Percentiles rank a stretch among this genome's conserved stretches.
Evolutionary conservation across 2,113 vertebrate species (phyloP).

Genomic region (Passer domesticus): DNA sequence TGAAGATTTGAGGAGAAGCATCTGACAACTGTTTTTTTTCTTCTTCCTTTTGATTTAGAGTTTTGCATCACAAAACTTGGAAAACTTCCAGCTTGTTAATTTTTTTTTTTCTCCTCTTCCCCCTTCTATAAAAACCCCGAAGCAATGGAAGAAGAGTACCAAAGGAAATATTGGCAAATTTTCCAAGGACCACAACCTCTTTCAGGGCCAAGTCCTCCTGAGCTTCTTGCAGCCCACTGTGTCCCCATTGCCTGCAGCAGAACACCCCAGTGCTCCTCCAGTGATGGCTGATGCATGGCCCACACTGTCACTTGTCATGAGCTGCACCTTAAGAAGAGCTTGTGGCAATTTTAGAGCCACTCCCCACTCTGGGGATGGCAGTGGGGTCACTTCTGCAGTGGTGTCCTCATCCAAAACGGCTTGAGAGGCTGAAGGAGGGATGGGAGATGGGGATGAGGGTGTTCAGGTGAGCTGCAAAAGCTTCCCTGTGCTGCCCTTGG

Average conservation of each 20-base stretch:
- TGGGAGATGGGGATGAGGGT: neutral
- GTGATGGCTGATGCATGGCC: neutral
- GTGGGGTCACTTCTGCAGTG: accelerated
- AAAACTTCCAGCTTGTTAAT: slow-evolving; percentile 22
- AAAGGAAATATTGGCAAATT: neutral
- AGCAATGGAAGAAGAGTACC: neutral
- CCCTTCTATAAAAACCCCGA: neutral
- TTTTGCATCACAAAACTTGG: slow-evolving; percentile 20
- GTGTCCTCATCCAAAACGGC: neutral
- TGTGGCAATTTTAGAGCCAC: neutral
- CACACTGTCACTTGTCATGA: accelerated
- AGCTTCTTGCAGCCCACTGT: neutral
- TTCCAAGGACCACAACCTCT: neutral
- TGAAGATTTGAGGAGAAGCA: slow-evolving; percentile 22
- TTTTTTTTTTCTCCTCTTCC: neutral
- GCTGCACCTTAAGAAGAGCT: neutral
- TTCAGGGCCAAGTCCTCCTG: neutral
- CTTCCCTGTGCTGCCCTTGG: neutral
- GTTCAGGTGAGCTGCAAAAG: neutral
- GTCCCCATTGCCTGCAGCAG: accelerated
- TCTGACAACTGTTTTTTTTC: neutral
- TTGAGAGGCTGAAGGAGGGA: neutral
- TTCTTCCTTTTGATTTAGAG: neutral
- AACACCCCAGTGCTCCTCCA: accelerated
- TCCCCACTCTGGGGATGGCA: neutral